Base-by-base conservation (phyloP, 2,888 invertebrate species). In the Disparrhopalites patrizii region DNA sequence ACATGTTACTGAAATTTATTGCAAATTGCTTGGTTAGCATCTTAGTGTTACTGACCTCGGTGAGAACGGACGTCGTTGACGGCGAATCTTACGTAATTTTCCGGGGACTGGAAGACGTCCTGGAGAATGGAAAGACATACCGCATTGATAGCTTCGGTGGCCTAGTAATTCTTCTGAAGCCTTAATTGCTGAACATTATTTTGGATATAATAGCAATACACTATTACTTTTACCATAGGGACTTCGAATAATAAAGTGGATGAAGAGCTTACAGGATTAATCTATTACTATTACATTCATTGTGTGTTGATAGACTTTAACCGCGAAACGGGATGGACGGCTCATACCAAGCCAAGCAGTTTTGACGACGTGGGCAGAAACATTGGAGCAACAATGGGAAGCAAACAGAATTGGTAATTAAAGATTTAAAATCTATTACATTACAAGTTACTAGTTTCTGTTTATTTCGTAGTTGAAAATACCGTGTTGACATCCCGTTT, bases 351-450 rank as follows among this genome's bases (percentile, higher is more conserved):
- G 64, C n/a, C 40, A 50, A 4, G 69, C 68, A 10, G n/a, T 66
- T 20, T 5, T 67, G 13, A 62, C 66, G 7, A 47, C 47, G 20
- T 70, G 58, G 58, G 25, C 20, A 7, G 63, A 67, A 25, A 10
- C 31, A 18, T 64, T 52, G 3, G 62, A 40, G 51, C 72, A 72
- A 33, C 28, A 68, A 1, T 72, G 72, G 72, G 62, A 58, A 47
- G 56, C 65, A 4, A 61, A 64, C n/a, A 62, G 66, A 50, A 62
- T 69, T 30, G 70, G 72, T 69, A 55, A n/a, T n/a, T n/a, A n/a
- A n/a, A 28, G 62, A 23, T 31, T 4, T 5, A 5, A n/a, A 5
- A 43, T 18, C 5, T 43, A 43, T 20, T 43, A 18, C 15, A 43
- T 43, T 43, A 10, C 7, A 7, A 36, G 8, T 15, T 15, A 36